Conservation (phyloP, 2,888 invertebrate genomes). For the Agrochola lychnidis region DNA sequence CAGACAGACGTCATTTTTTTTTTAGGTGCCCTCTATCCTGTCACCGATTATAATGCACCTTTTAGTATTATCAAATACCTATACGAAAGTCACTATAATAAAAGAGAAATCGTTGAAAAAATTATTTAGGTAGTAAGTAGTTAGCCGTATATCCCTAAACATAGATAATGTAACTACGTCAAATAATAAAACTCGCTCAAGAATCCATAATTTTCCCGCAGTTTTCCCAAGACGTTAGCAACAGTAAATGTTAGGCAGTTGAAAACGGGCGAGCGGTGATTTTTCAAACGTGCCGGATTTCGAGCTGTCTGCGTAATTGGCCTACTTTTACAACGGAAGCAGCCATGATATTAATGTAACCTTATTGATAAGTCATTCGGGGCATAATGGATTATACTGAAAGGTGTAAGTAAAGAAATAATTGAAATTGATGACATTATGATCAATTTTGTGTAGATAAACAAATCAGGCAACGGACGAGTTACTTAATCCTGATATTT, state of each 20-base stretch:
- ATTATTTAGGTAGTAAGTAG: too few species aligned
- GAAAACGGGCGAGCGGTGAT: slow-evolving; percentile 46
- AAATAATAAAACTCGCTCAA: slow-evolving; percentile 46
- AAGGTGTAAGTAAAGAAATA: slow-evolving; percentile 7
- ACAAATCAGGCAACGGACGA: background rate
- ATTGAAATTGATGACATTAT: background rate
- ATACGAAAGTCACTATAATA: background rate
- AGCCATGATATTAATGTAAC: slow-evolving; percentile 34
- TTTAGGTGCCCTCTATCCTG: background rate
- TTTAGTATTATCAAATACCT: background rate
- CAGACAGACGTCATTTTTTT: background rate
- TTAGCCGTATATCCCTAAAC: background rate
- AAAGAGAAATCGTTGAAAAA: background rate
- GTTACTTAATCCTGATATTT: too few species aligned
- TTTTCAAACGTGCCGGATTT: slow-evolving; percentile 44
- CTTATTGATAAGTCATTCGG: slow-evolving; percentile 43
- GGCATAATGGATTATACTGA: slow-evolving; percentile 22
- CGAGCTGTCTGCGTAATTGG: slow-evolving; percentile 50
- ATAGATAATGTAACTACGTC: background rate
- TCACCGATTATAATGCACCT: too few species aligned
- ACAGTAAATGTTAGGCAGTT: slow-evolving; percentile 32
- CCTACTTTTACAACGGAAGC: slow-evolving; percentile 36
- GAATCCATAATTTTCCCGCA: slow-evolving; percentile 44
- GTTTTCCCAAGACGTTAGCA: slow-evolving; percentile 37
- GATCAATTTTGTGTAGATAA: background rate